These are phyloP conservation scores for Sarotherodon lohbergeri DNA, from an alignment of 2,113 vertebrate species.

Conservation along the genomic window DNA sequence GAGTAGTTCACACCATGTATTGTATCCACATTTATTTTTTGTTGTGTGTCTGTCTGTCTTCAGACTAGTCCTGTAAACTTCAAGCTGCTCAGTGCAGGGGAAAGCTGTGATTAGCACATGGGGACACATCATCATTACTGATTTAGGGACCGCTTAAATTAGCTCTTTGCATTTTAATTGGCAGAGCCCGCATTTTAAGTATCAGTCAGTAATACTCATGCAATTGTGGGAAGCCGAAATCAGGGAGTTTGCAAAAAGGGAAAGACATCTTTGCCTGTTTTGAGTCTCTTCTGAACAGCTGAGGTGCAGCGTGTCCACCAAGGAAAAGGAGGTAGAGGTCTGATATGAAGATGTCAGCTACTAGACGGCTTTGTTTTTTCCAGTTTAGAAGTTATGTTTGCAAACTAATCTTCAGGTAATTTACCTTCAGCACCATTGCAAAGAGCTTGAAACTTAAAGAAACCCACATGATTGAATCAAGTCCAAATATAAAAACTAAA, in stretches of 20 bases:
- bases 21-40: not conserved
- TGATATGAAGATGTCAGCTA: not conserved
- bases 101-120: not conserved
- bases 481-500: not conserved
- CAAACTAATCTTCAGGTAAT: not conserved
- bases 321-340: not conserved
- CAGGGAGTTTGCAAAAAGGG: not conserved
- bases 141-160: not conserved
- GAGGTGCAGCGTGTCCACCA: not conserved
- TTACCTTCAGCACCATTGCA: not conserved
- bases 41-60: not conserved
- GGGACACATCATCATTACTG: accelerated
- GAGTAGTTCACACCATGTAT: not conserved
- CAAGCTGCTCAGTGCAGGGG: not conserved
- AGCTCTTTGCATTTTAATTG: not conserved
- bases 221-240: not conserved
- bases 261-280: not conserved
- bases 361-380: accelerated
- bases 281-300: not conserved
- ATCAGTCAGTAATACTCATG: not conserved
- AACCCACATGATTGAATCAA: not conserved
- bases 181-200: not conserved
- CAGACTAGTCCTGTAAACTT: not conserved
- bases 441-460: not conserved
- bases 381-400: not conserved